Percentiles rank a stretch among this genome's conserved stretches.
phyloP scores from a whole-genome alignment of 2,797 vertebrate genomes.

The Sibirionetta formosa region DNA sequence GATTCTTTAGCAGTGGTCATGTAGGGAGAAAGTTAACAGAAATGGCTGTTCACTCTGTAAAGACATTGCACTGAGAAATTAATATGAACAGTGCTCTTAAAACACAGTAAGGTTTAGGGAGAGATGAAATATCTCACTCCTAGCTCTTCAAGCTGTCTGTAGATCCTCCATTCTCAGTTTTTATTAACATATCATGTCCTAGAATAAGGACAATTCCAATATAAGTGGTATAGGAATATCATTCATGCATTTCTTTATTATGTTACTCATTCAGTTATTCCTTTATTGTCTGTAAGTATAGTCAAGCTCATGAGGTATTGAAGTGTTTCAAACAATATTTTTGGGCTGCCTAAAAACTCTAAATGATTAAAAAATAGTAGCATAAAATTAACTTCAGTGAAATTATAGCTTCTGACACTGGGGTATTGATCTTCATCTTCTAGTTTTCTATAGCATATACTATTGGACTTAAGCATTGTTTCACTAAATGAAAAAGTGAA shows the following conservation, averaged over 20 bases:
- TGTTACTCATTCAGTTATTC: not conserved
- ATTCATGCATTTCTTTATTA: not conserved
- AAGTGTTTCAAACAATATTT: not conserved
- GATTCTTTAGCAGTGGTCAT: not conserved
- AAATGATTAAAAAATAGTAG: not conserved
- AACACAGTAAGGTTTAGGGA: not conserved
- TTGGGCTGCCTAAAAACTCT: not conserved
- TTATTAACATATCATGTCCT: not conserved
- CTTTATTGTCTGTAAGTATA: not conserved
- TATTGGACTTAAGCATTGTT: not conserved
- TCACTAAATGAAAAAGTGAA: slow-evolving; percentile 21
- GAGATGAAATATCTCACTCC: not conserved
- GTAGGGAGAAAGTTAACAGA: not conserved
- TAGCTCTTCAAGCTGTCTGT: not conserved
- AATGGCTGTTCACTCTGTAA: not conserved
- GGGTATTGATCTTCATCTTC: not conserved
- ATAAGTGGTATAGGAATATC: not conserved
- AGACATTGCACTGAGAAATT: not conserved
- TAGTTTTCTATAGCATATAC: not conserved
- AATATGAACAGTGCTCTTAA: fast-evolving
- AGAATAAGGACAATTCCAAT: not conserved
- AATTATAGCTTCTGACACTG: not conserved
- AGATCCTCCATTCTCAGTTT: not conserved
- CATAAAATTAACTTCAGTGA: not conserved
- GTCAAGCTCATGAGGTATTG: not conserved